phyloP scores from a whole-genome alignment of 2,888 invertebrate species.

The Athalia cordata region DNA sequence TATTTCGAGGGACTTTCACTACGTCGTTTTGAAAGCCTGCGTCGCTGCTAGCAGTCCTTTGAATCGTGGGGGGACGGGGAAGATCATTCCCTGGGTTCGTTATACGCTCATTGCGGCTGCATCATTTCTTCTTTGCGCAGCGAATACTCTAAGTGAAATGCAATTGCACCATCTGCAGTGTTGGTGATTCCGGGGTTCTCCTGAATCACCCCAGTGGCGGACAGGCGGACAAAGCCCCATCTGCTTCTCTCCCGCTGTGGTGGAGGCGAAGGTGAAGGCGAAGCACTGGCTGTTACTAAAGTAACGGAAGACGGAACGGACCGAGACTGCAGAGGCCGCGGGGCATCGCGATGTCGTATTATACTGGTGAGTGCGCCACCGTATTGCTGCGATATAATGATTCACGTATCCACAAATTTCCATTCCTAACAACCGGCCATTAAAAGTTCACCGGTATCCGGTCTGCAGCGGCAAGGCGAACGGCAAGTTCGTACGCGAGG shows the following conservation, averaged over 20 bases:
- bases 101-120: constrained; percentile 5
- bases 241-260: too few species aligned
- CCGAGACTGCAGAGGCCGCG: background rate
- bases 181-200: background rate
- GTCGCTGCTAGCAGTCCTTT: background rate
- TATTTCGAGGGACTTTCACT: too few species aligned
- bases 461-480: constrained; percentile 13
- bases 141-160: background rate
- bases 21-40: background rate
- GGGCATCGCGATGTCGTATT: constrained; percentile 1
- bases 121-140: background rate
- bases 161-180: background rate
- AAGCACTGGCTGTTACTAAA: background rate
- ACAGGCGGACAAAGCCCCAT: too few species aligned
- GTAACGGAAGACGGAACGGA: constrained; percentile 5
- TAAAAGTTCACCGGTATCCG: constrained; percentile 36
- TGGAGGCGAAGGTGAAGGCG: too few species aligned
- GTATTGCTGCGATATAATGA: constrained; percentile 44
- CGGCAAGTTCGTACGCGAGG: background rate
- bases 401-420: constrained; percentile 41
- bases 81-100: constrained; percentile 8
- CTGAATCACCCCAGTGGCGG: too few species aligned
- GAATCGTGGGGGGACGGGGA: background rate
- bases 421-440: constrained; percentile 44
- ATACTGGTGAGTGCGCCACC: constrained; percentile 5